phyloP scores from a whole-genome alignment of 2,113 vertebrate species.

The Alexandromys fortis region DNA sequence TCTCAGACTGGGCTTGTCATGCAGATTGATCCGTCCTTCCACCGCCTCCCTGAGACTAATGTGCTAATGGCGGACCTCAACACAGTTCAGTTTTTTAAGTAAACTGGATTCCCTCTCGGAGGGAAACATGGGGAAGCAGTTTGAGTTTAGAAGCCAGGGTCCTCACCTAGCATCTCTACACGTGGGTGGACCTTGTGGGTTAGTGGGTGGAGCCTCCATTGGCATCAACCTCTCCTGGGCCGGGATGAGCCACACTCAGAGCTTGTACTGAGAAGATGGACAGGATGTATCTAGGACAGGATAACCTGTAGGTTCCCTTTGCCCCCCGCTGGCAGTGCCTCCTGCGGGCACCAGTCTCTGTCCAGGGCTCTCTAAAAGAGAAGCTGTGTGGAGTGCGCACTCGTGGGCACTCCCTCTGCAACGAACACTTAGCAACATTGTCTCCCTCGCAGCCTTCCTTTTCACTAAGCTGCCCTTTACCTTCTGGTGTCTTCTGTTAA shows the following conservation, averaged over 20 bases:
- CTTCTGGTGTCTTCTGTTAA: neutral
- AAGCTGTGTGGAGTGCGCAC: neutral
- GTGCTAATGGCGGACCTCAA: neutral
- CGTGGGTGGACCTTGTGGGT: neutral
- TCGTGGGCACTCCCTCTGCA: neutral
- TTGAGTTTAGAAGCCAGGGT: neutral
- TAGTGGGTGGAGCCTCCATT: too few species aligned
- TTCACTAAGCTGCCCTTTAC: neutral
- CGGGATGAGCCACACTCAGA: neutral
- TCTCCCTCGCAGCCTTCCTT: neutral
- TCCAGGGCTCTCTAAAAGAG: neutral
- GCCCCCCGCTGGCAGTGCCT: too few species aligned
- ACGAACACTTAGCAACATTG: accelerated
- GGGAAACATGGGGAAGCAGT: neutral
- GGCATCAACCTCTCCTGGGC: neutral
- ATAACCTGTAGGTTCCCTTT: too few species aligned
- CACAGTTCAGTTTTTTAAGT: neutral
- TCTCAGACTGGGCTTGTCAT: neutral
- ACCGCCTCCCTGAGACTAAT: neutral
- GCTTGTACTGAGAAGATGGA: neutral
- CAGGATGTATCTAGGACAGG: neutral
- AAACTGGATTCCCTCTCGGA: neutral
- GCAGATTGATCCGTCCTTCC: neutral
- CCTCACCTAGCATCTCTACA: accelerated
- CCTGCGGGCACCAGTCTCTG: neutral